Percentiles rank a stretch among this genome's conserved stretches.
These are phyloP conservation scores for Lichenostomus cassidix DNA, from an alignment of 2,113 vertebrate genomes.

Conservation along the genomic window DNA sequence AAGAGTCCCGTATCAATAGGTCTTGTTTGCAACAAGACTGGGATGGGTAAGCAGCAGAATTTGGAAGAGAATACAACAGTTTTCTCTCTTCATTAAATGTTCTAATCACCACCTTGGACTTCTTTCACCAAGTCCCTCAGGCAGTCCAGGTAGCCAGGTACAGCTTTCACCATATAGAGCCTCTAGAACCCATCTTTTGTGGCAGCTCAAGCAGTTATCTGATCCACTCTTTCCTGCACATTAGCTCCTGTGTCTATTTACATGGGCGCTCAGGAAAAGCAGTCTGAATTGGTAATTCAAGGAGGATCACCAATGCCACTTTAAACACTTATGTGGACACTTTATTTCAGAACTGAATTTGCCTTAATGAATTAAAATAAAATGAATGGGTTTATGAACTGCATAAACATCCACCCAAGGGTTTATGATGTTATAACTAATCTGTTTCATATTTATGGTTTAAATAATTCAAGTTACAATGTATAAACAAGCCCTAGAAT, in stretches of 20 bases:
- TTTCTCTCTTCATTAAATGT: neutral
- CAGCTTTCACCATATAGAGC: neutral
- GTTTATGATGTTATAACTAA: neutral
- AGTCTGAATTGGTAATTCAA: neutral
- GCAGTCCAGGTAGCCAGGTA: neutral
- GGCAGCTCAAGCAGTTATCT: neutral
- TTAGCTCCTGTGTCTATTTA: neutral
- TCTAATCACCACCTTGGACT: neutral
- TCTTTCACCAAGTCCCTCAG: neutral
- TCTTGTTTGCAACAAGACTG: neutral
- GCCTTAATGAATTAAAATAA: slow-evolving; percentile 9
- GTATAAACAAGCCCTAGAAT: neutral
- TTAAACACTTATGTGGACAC: neutral
- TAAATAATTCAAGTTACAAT: slow-evolving; percentile 24
- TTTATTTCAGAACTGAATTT: slow-evolving; percentile 7
- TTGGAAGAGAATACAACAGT: neutral
- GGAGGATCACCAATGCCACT: neutral
- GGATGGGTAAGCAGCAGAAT: neutral
- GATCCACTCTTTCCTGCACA: neutral
- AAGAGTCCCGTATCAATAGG: neutral
- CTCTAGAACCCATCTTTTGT: neutral
- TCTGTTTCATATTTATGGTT: neutral
- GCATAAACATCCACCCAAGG: slow-evolving; percentile 11
- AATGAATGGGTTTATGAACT: slow-evolving; percentile 8
- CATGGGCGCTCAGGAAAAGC: neutral